These are phyloP conservation scores for Gallinago jamesoni DNA, from an alignment of 2,113 vertebrate species.

Conservation along the genomic window DNA sequence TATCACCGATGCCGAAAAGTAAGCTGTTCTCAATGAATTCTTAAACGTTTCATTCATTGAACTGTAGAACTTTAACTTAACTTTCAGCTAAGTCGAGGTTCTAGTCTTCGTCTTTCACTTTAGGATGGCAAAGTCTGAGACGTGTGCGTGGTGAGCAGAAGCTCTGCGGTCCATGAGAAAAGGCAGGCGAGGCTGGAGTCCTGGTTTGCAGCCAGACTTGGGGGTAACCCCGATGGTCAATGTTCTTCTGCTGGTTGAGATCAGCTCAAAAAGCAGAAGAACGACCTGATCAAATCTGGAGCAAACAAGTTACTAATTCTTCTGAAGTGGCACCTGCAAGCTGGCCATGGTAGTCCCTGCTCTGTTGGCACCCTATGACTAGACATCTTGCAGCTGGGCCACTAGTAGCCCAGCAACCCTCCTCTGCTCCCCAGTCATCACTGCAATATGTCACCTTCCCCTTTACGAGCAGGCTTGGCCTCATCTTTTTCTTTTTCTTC, in stretches of 20 bases:
- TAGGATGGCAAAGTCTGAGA: neutral
- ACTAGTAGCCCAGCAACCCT: neutral
- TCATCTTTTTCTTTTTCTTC: neutral
- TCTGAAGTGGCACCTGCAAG: neutral
- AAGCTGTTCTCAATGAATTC: neutral
- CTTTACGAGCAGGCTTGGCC: neutral
- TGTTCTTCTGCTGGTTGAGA: neutral
- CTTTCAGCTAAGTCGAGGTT: neutral
- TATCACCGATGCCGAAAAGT: neutral
- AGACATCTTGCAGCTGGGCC: neutral
- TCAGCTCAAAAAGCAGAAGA: neutral
- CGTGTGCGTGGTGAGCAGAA: fast-evolving
- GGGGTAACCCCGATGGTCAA: neutral
- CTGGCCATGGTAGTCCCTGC: neutral
- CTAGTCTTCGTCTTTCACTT: neutral
- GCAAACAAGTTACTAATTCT: neutral
- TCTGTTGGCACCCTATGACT: neutral
- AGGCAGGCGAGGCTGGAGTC: neutral
- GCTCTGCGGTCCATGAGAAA: neutral
- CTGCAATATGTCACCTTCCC: neutral
- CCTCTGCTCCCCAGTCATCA: neutral
- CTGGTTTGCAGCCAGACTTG: neutral
- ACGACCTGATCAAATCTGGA: neutral
- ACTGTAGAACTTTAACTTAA: neutral
- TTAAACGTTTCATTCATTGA: neutral